phyloP scores from a whole-genome alignment of 2,797 vertebrate species.

The Rhynchonycteris naso region DNA sequence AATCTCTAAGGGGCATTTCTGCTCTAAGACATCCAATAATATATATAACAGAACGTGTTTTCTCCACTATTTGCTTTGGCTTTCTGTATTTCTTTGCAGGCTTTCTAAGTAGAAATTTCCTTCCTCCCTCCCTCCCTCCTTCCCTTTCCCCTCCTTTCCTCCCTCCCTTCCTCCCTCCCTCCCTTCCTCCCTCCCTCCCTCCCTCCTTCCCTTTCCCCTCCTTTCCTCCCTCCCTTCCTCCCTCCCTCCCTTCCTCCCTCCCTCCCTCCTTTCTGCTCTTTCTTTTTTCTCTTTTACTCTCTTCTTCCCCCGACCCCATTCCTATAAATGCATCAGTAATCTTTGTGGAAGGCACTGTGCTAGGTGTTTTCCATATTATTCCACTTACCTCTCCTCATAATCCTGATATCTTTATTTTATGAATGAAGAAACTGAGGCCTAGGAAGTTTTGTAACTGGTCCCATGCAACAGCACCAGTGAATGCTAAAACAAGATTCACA shows the following conservation, averaged over 20 bases:
- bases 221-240: not conserved
- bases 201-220: too few species aligned
- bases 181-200: too few species aligned
- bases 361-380: not conserved
- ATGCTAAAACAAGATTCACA: not conserved
- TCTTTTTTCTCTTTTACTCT: not conserved
- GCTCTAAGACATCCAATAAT: not conserved
- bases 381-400: not conserved
- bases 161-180: too few species aligned
- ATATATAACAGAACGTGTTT: not conserved
- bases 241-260: not conserved
- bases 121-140: fast-evolving
- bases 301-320: not conserved
- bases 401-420: not conserved
- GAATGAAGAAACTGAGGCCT: not conserved
- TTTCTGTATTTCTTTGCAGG: not conserved
- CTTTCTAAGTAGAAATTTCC: not conserved
- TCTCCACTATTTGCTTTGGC: not conserved
- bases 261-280: not conserved
- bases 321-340: not conserved
- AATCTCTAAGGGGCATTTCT: not conserved
- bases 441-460: not conserved
- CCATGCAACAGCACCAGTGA: not conserved
- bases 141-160: not conserved
- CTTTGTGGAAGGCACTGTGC: not conserved